Evolutionary conservation across 1,140 invertebrate species (phyloP), one percentile per base, ranked within the genome.

Genomic region (Bombus huntii): DNA sequence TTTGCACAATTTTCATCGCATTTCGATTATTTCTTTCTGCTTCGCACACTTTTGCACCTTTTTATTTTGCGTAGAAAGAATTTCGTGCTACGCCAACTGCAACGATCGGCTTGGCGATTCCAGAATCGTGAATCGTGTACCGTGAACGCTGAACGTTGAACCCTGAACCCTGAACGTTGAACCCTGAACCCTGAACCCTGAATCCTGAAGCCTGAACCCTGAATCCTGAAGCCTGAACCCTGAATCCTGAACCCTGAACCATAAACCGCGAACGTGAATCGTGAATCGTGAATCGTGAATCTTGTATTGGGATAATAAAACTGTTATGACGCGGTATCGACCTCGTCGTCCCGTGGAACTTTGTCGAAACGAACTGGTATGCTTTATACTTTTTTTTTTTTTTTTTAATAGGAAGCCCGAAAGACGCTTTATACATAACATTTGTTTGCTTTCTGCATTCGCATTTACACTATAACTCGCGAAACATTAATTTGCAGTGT

Each of bases 401-500:
- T 5, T 47, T 0, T 47, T 89, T 72, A 73, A 89, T 78, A 84
- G 88, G 88, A 89, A 89, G 88, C 88, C 87, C 88, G 85, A 89
- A 89, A 79, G 80, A 89, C 88, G 80, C 73, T 79, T 83, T 82
- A 89, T 80, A 88, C 80, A 77, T 78, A 72, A 79, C 53, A 62
- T 53, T 72, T 71, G 13, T 53, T 88, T 84, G 75, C 80, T 85
- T 89, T 89, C 87, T 82, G 65, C 83, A 37, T 81, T 70, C 87
- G 90, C 91, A 87, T 87, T 92, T 86, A 84, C 86, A 86, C 87
- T 88, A 77, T 65, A 59, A 75, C 84, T 72, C 59, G 79, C 73
- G 79, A 76, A 83, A 87, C 70, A 71, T 87, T 73, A 80, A 82
- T 90, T 62, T 42, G 79, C 89, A 90, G 89, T 91, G 89, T 91